Conservation (phyloP, 2,888 invertebrate species). For the Dinocampus coccinellae region DNA sequence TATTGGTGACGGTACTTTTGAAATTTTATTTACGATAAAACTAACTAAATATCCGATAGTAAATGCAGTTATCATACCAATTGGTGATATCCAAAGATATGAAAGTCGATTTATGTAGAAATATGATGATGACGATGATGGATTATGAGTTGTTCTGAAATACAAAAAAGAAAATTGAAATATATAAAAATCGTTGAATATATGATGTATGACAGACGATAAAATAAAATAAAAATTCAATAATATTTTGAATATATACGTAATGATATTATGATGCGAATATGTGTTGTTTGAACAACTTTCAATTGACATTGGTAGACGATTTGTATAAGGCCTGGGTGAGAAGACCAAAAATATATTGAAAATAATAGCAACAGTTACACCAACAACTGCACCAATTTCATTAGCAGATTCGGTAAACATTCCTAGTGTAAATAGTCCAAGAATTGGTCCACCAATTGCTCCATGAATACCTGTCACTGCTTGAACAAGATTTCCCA, state of each 20-base stretch:
- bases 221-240: slow-evolving; percentile 19
- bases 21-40: slow-evolving; percentile 63
- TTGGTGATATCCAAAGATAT: slow-evolving; percentile 79
- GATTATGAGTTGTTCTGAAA: slow-evolving; percentile 38
- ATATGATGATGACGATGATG: slow-evolving; percentile 65
- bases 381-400: slow-evolving; percentile 57
- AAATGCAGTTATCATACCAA: slow-evolving; percentile 72
- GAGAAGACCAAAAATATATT: slow-evolving; percentile 52
- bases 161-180: slow-evolving; percentile 1
- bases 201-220: background rate
- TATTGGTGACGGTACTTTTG: slow-evolving; percentile 58
- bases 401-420: slow-evolving; percentile 85
- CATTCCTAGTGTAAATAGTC: slow-evolving; percentile 89
- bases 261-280: background rate
- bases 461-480: slow-evolving; percentile 88
- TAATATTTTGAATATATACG: slow-evolving; percentile 13
- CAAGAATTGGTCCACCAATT: slow-evolving; percentile 87
- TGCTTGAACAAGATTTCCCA: slow-evolving; percentile 69
- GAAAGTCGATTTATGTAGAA: slow-evolving; percentile 81
- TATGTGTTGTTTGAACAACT: slow-evolving; percentile 47
- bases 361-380: slow-evolving; percentile 45
- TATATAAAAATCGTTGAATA: background rate
- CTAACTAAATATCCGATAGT: slow-evolving; percentile 72
- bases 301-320: slow-evolving; percentile 51
- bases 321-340: slow-evolving; percentile 46